phyloP scores from a whole-genome alignment of 2,888 invertebrate genomes.

The Papilio elwesi region DNA sequence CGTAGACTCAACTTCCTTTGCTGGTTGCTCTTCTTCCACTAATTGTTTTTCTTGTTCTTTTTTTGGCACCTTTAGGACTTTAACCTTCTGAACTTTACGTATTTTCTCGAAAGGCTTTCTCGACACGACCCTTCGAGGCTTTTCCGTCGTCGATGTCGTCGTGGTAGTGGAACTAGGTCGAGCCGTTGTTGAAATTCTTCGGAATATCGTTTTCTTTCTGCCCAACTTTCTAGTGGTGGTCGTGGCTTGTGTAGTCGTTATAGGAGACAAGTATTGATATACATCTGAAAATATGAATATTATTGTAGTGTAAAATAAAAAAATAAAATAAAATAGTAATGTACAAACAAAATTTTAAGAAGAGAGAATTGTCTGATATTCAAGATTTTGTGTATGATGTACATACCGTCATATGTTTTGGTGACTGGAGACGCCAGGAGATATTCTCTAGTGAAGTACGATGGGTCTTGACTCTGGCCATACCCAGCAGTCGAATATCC shows the following conservation, averaged over 20 bases:
- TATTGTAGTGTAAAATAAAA: not conserved
- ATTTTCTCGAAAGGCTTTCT: conserved; percentile 68
- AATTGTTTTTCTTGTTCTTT: conserved; percentile 25
- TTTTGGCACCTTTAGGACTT: conserved; percentile 33
- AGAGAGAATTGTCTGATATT: not conserved
- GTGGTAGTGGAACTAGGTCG: conserved; percentile 43
- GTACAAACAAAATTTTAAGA: too few species aligned
- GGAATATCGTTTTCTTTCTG: conserved; percentile 63
- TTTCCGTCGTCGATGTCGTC: conserved; percentile 45
- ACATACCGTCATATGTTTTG: conserved; percentile 76
- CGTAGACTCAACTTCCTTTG: conserved; percentile 4
- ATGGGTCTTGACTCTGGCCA: conserved; percentile 66
- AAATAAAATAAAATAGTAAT: not conserved
- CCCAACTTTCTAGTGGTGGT: conserved; percentile 58
- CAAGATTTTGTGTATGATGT: not conserved
- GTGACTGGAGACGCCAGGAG: conserved; percentile 76
- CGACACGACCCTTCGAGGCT: conserved; percentile 48
- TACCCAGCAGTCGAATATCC: conserved; percentile 65
- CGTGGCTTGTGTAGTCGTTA: conserved; percentile 64
- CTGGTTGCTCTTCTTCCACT: conserved; percentile 21
- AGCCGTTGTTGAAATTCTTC: conserved; percentile 43
- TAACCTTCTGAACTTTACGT: conserved; percentile 40
- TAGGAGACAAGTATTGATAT: conserved; percentile 74
- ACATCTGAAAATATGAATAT: conserved; percentile 59
- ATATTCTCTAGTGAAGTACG: conserved; percentile 77